Evolutionary conservation across 2,888 invertebrate genomes (phyloP).

Genomic region (Tiphia femorata): DNA sequence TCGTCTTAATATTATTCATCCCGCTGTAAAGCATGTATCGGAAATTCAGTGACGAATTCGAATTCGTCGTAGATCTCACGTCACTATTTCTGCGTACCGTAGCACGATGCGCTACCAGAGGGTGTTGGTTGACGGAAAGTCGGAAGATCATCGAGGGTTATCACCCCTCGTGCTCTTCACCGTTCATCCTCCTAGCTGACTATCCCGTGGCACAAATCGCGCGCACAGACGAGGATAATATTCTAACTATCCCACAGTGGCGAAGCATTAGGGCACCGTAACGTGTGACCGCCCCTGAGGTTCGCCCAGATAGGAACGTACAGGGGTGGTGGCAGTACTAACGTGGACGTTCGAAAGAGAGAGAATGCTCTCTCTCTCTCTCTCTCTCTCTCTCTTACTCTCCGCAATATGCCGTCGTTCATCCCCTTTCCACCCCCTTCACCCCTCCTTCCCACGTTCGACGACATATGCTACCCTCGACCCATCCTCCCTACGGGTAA

Average conservation of each 20-base stretch:
- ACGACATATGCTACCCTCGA: conserved; percentile 60
- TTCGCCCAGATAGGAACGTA: conserved; percentile 45
- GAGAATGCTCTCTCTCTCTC: too few species aligned
- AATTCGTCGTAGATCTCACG: conserved; percentile 32
- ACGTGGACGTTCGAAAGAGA: too few species aligned
- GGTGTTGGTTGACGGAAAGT: too few species aligned
- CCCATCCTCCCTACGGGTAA: conserved; percentile 56
- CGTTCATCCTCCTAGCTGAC: too few species aligned
- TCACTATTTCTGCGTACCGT: conserved; percentile 33
- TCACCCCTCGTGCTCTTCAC: too few species aligned
- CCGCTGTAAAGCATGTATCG: too few species aligned
- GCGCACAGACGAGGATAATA: conserved; percentile 49
- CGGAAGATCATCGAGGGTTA: too few species aligned
- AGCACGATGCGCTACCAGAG: too few species aligned
- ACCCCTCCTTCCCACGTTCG: not conserved
- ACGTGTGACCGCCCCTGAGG: conserved; percentile 48
- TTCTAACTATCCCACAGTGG: conserved; percentile 63
- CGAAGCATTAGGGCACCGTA: conserved; percentile 48
- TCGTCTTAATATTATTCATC: too few species aligned
- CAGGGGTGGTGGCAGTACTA: conserved; percentile 45
- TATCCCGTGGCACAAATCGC: too few species aligned
- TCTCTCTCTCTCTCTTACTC: conserved; percentile 24
- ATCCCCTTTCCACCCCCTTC: not conserved
- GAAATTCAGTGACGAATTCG: conserved; percentile 21
- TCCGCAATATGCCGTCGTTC: conserved; percentile 2